Percentiles rank a stretch among this genome's conserved stretches.
phyloP scores from a whole-genome alignment of 2,888 invertebrate species.

The Noctua comes region DNA sequence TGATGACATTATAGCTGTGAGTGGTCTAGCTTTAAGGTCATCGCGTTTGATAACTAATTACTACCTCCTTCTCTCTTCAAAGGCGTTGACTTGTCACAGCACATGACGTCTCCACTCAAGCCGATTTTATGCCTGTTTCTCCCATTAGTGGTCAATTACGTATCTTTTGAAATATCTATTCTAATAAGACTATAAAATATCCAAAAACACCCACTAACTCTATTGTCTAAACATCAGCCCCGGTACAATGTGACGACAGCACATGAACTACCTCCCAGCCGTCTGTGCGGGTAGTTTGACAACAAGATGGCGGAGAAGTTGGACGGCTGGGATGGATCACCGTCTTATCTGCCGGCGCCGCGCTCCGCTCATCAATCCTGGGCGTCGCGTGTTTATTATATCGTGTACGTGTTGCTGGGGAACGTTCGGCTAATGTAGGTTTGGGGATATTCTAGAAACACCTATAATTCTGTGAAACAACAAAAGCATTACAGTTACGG shows the following conservation, averaged over 20 bases:
- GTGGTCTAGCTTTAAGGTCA: background rate
- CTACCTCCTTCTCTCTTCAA: background rate
- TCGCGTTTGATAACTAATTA: background rate
- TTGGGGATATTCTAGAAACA: background rate
- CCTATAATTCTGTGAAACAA: background rate
- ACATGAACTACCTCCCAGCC: slow-evolving; percentile 12
- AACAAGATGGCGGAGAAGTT: slow-evolving; percentile 59
- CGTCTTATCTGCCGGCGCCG: slow-evolving; percentile 53
- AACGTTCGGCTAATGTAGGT: background rate
- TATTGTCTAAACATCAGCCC: background rate
- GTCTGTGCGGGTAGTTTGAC: slow-evolving; percentile 33
- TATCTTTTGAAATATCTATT: background rate
- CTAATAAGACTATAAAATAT: background rate
- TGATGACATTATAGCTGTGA: background rate
- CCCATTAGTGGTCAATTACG: background rate
- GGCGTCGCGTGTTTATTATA: slow-evolving; percentile 52
- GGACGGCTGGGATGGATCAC: slow-evolving; percentile 62
- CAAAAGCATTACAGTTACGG: background rate
- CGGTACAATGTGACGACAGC: background rate
- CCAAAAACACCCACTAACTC: background rate
- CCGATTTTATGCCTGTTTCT: background rate
- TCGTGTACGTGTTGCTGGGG: slow-evolving; percentile 22
- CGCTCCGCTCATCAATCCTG: slow-evolving; percentile 60
- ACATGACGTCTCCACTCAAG: background rate
- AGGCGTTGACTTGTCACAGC: background rate